Evolutionary conservation across 2,888 invertebrate genomes (phyloP).

Genomic region (Drepanosiphum platanoidis): DNA sequence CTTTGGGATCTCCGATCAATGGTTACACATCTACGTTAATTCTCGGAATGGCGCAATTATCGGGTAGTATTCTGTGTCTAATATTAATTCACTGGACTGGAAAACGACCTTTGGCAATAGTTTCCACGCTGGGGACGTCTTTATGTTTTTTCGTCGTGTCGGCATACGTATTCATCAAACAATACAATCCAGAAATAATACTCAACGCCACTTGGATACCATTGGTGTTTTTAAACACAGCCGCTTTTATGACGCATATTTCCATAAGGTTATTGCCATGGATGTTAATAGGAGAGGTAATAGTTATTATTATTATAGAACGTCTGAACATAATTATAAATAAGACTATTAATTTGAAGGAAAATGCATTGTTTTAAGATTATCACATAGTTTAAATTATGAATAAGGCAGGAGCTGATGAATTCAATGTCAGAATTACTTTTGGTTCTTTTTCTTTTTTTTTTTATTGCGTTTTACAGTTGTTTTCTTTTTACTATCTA

Average conservation of each 20-base stretch:
- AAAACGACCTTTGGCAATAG: slow-evolving; percentile 76
- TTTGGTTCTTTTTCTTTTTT: too few relatives aligned
- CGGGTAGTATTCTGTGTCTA: slow-evolving; percentile 76
- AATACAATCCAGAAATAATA: slow-evolving; percentile 63
- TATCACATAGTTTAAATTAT: too few relatives aligned
- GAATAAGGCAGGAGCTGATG: too few relatives aligned
- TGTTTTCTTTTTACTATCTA: too few relatives aligned
- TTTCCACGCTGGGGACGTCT: slow-evolving; percentile 76
- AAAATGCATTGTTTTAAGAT: too few relatives aligned
- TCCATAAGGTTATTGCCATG: slow-evolving; percentile 80
- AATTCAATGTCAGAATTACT: too few relatives aligned
- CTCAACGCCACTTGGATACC: slow-evolving; percentile 73
- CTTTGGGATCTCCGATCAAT: slow-evolving; percentile 78
- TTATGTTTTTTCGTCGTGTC: slow-evolving; percentile 75
- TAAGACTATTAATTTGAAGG: too few relatives aligned
- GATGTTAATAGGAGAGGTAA: slow-evolving; percentile 82
- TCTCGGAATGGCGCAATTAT: slow-evolving; percentile 75
- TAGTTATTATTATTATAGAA: background rate
- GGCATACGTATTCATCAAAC: slow-evolving; percentile 69
- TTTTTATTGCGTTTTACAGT: too few relatives aligned
- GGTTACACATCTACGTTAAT: slow-evolving; percentile 80
- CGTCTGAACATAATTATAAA: background rate
- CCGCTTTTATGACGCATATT: slow-evolving; percentile 77
- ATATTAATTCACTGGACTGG: slow-evolving; percentile 77
- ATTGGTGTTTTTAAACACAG: slow-evolving; percentile 73